Conservation (phyloP, 1,140 invertebrate species). For the Bathynomus jamesi region DNA sequence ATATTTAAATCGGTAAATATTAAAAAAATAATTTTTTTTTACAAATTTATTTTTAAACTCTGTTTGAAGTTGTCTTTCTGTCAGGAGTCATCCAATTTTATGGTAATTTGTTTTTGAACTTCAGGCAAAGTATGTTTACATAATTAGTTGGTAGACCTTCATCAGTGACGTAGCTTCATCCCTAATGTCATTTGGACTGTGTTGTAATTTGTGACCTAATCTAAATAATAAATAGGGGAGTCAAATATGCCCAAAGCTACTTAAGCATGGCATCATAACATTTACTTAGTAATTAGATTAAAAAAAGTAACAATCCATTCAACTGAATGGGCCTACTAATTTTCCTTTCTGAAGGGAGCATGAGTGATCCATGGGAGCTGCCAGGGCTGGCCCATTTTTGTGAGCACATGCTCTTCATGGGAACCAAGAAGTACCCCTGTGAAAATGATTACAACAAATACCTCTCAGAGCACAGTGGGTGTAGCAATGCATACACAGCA, state of each 20-base stretch:
- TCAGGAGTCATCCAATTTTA: too few relatives aligned
- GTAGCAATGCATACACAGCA: slow-evolving; percentile 79
- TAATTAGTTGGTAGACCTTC: too few relatives aligned
- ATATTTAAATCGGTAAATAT: neutral
- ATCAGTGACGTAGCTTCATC: too few relatives aligned
- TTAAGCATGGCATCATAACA: neutral
- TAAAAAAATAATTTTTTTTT: neutral
- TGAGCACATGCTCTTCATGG: slow-evolving; percentile 96
- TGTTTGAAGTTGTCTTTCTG: too few relatives aligned
- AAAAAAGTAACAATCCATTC: neutral
- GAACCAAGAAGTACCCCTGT: slow-evolving; percentile 84
- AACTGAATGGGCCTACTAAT: neutral
- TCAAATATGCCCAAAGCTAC: neutral
- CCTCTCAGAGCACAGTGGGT: slow-evolving; percentile 79
- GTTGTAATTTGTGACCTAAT: neutral
- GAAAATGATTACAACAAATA: slow-evolving; percentile 90
- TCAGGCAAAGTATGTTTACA: too few relatives aligned
- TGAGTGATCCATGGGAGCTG: slow-evolving; percentile 78
- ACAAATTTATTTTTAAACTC: too few relatives aligned
- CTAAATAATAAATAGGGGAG: neutral
- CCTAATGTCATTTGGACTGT: neutral
- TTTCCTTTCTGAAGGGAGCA: slow-evolving; percentile 49
- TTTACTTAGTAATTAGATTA: neutral
- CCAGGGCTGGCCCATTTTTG: slow-evolving; percentile 93
- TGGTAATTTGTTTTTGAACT: too few relatives aligned